These are phyloP conservation scores for Cyclopterus lumpus DNA, from an alignment of 2,797 vertebrate genomes.

Conservation along the genomic window DNA sequence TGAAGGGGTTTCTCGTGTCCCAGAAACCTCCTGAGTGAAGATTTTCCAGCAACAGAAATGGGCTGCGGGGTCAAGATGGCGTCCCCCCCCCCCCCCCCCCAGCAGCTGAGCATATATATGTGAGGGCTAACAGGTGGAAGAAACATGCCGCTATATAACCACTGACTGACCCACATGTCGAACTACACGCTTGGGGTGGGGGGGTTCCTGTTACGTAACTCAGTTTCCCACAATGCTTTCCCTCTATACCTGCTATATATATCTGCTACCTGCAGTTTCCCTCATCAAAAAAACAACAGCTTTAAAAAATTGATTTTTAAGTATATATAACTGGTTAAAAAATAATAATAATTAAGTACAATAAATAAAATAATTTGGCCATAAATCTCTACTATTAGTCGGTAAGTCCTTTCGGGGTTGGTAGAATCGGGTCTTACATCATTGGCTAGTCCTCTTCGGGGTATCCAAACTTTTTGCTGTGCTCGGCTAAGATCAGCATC, in stretches of 20 bases:
- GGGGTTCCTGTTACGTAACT: conserved; percentile 62
- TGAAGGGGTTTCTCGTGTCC: conserved; percentile 57
- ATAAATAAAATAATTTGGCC: conserved; percentile 83
- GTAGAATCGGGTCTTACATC: conserved; percentile 45
- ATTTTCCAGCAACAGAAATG: conserved; percentile 48
- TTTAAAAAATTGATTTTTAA: conserved; percentile 65
- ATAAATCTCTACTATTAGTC: conserved; percentile 75
- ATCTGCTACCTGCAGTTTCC: conserved; percentile 49
- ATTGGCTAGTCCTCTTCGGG: conserved; percentile 61
- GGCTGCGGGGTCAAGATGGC: conserved; percentile 14
- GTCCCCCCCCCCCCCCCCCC: too few relatives aligned
- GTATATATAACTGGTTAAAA: conserved; percentile 73
- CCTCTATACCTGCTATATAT: conserved; percentile 14
- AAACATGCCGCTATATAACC: conserved; percentile 84
- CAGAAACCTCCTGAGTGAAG: conserved; percentile 17
- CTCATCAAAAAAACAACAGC: conserved; percentile 61
- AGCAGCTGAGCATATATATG: conserved; percentile 42
- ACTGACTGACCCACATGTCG: conserved; percentile 55
- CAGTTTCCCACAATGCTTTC: conserved; percentile 37
- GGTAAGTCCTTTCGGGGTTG: conserved; percentile 55
- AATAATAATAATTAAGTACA: conserved; percentile 70
- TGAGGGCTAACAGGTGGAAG: conserved; percentile 62
- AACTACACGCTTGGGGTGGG: conserved; percentile 31
- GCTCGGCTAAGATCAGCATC: conserved; percentile 51
- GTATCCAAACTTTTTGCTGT: conserved; percentile 47